Percentiles rank a stretch among this genome's conserved stretches.
These are phyloP conservation scores for Drosophila azteca DNA, from an alignment of 1,140 invertebrate genomes.

Conservation along the genomic window DNA sequence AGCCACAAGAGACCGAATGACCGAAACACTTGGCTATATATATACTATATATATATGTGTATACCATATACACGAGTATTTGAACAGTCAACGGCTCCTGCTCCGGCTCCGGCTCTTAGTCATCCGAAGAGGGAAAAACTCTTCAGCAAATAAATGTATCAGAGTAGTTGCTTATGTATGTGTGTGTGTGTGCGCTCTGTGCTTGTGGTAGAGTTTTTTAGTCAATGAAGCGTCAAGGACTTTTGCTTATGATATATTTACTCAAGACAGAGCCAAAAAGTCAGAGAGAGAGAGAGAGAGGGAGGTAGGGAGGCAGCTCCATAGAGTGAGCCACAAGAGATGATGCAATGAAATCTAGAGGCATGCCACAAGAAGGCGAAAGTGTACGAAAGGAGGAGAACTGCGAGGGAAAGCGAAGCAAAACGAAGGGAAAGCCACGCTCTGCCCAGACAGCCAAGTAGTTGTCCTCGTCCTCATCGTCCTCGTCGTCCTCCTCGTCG, in stretches of 20 bases:
- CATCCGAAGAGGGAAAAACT: conserved; percentile 52
- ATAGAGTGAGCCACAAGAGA: conserved; percentile 53
- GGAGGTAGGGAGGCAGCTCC: neutral
- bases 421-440: conserved; percentile 18
- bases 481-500: conserved; percentile 25
- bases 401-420: conserved; percentile 8
- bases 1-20: conserved; percentile 39
- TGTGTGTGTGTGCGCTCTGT: conserved; percentile 12
- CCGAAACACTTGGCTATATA: conserved; percentile 5
- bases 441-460: conserved; percentile 42
- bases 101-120: conserved; percentile 60
- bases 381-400: conserved; percentile 1
- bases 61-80: conserved; percentile 22
- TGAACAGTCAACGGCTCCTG: conserved; percentile 28
- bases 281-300: conserved; percentile 11
- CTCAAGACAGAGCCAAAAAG: conserved; percentile 13
- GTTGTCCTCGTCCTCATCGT: conserved; percentile 27
- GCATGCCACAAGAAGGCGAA: conserved; percentile 15
- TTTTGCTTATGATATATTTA: conserved; percentile 79
- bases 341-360: conserved; percentile 73
- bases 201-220: conserved; percentile 61
- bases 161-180: conserved; percentile 53
- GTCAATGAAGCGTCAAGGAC: conserved; percentile 82
- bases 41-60: conserved; percentile 8
- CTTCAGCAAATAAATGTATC: conserved; percentile 61